phyloP scores from a whole-genome alignment of 2,797 vertebrate species.

The Cynopterus sphinx region DNA sequence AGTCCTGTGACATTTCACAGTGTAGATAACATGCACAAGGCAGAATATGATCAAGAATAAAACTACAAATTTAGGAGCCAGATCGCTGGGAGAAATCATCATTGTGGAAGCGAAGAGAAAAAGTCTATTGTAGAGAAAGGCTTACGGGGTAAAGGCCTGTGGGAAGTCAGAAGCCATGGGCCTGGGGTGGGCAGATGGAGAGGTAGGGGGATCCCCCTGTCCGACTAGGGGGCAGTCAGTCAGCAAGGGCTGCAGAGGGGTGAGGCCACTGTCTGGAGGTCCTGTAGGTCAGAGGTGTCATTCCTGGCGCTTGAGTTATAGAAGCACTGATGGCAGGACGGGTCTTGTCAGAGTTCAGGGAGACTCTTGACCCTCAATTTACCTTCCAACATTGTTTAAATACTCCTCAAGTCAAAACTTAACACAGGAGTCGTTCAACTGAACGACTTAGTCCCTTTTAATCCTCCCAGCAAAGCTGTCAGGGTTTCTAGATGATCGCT shows the following conservation, averaged over 20 bases:
- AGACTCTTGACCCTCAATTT: not conserved
- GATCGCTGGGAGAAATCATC: not conserved
- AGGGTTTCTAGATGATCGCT: not conserved
- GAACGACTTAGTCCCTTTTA: not conserved
- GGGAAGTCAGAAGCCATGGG: not conserved
- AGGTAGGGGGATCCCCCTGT: accelerated
- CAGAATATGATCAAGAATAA: not conserved
- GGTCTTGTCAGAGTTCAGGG: not conserved
- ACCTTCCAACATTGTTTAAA: not conserved
- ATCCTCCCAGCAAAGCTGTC: not conserved
- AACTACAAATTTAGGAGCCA: not conserved
- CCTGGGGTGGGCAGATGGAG: not conserved
- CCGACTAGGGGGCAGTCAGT: not conserved
- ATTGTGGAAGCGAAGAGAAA: not conserved
- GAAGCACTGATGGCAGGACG: not conserved
- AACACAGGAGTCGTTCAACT: not conserved
- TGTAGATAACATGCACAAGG: not conserved
- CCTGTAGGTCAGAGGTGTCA: accelerated
- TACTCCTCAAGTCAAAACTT: not conserved
- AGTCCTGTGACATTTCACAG: not conserved
- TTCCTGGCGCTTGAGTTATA: not conserved
- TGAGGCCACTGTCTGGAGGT: too few relatives aligned
- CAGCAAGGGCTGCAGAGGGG: not conserved
- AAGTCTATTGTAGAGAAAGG: not conserved
- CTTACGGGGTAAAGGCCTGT: not conserved